Conservation (phyloP, 1,140 invertebrate genomes). For the Solenopsis fugax region DNA sequence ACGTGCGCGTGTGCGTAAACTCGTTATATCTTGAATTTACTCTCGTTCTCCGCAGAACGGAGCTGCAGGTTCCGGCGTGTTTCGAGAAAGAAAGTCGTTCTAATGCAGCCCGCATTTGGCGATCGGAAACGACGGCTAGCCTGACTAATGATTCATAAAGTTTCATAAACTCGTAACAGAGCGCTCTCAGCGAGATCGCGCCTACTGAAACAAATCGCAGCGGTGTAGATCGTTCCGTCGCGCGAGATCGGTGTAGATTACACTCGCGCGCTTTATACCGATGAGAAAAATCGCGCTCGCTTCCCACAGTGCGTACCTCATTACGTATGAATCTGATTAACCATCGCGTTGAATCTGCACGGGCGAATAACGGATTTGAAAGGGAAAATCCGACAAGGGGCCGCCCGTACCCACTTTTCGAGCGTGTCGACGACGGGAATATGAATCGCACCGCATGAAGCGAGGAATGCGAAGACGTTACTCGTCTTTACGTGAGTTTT, state of each 20-base stretch:
- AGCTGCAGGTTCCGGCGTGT: not conserved
- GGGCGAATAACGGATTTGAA: constrained; percentile 46
- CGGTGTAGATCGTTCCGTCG: not conserved
- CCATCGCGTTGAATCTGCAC: constrained; percentile 44
- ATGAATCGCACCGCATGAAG: constrained; percentile 26
- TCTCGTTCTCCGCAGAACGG: not conserved
- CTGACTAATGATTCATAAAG: constrained; percentile 27
- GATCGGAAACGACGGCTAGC: not conserved
- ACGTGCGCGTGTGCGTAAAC: not conserved
- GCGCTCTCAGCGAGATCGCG: constrained; percentile 11
- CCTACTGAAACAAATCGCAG: constrained; percentile 2
- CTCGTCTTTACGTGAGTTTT: not conserved
- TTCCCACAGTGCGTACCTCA: constrained; percentile 43
- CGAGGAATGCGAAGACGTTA: constrained; percentile 46
- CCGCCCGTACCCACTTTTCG: constrained; percentile 53
- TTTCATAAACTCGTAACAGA: constrained; percentile 5
- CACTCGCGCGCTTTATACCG: constrained; percentile 16
- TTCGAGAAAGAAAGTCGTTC: constrained; percentile 17
- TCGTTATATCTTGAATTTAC: not conserved
- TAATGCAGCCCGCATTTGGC: not conserved
- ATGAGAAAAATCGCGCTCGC: constrained; percentile 50
- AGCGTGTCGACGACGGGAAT: constrained; percentile 51
- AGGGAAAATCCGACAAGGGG: constrained; percentile 49
- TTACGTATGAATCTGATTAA: constrained; percentile 60
- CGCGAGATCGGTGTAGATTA: constrained; percentile 33